Base-by-base conservation (phyloP, 2,888 invertebrate genomes). In the Lutraria lutraria region DNA sequence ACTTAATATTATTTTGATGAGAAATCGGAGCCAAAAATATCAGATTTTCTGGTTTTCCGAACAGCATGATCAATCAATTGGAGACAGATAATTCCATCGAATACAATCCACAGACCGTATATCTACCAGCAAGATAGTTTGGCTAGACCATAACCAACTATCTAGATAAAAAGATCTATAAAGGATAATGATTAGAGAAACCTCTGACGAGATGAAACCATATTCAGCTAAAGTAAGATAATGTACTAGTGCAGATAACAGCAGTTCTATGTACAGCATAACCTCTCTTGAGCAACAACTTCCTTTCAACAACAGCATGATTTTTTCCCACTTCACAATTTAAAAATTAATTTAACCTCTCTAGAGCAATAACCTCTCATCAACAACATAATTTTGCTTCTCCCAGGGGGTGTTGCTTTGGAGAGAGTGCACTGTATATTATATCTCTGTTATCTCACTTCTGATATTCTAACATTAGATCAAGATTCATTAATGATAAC, bases 111-210 rank as follows among this genome's bases (percentile, higher is more conserved):
- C 4, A 6, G 76, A 31, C 76, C 13, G 76, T 19, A 76, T 76
- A 76, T 76, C 63, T 25, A 68, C 10, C 8, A 12, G n/a, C 25
- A 2, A 25, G 76, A 34, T 56, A 31, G 76, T 12, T 16, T 76
- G 76, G 29, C 76, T 76, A 76, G 76, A 76, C 76, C 0, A 76
- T 76, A 76, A 16, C 31, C 29, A 76, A 19, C 13, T 76, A 34
- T 31, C 31, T 25, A 31, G 34, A 76, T 34, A 19, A 76, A 76
- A 76, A 76, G 19, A 76, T 76, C 76, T 19, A 76, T 72, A 76
- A 76, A 76, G 31, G 76, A 76, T 76, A 34, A n/a, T 34, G 34
- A 76, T 76, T 76, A 76, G 19, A n/a, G 76, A 16, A 76, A 34
- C 19, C 4, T 76, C 19, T 0, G 29, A 76, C 34, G 31, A 25